A percentile compares a stretch with the other conserved stretches of the same genome.
Evolutionary conservation across 2,888 invertebrate genomes (phyloP).

Genomic region (Halictus quadricinctus): DNA sequence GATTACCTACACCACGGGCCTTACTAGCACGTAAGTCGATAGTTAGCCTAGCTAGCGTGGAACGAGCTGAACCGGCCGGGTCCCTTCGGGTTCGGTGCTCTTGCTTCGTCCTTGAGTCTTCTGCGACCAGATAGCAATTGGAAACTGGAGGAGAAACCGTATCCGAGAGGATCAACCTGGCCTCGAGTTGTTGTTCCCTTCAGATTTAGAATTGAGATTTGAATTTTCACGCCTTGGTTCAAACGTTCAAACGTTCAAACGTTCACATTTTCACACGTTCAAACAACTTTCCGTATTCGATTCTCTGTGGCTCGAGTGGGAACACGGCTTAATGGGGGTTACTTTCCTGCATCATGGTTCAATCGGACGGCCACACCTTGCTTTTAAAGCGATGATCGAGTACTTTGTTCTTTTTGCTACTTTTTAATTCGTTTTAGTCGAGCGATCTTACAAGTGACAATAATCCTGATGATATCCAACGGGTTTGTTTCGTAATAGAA

Average conservation of each 20-base stretch:
- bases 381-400: slow-evolving; percentile 4
- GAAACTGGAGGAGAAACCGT: neutral
- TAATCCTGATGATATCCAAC: neutral
- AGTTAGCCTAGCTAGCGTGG: slow-evolving; percentile 59
- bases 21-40: slow-evolving; percentile 76
- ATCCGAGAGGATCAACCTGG: neutral
- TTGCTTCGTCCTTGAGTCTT: neutral
- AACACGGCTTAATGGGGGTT: neutral
- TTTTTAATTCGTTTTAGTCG: slow-evolving; percentile 5
- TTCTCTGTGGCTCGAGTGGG: neutral
- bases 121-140: neutral
- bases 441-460: neutral
- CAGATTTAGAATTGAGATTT: neutral
- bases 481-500: neutral
- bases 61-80: neutral
- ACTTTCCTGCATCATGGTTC: neutral
- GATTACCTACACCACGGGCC: slow-evolving; percentile 76
- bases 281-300: neutral
- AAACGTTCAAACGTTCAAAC: too few species aligned
- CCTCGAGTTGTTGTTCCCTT: neutral
- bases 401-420: neutral
- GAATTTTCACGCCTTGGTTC: neutral
- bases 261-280: too few species aligned
- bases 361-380: neutral
- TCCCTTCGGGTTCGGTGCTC: neutral